These are phyloP conservation scores for Eospalax fontanierii DNA, from an alignment of 2,797 vertebrate genomes.

Conservation along the genomic window DNA sequence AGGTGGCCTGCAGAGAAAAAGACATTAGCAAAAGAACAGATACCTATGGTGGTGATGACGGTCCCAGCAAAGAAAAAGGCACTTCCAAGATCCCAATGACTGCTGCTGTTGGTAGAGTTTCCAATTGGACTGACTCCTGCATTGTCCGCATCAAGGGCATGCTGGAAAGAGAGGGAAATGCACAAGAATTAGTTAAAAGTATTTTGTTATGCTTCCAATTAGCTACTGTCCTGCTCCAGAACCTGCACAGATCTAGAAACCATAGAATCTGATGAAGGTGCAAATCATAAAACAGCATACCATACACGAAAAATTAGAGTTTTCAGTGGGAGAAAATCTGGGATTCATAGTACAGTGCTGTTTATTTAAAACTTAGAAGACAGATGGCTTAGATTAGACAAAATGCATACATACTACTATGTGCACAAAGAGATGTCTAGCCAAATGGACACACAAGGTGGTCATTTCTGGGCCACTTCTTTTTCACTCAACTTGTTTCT, in stretches of 20 bases:
- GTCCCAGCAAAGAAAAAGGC: slow-evolving; percentile 99
- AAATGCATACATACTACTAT: not conserved
- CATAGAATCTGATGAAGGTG: not conserved
- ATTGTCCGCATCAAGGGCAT: slow-evolving; percentile 95
- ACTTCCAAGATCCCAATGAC: slow-evolving; percentile 98
- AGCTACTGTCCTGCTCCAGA: not conserved
- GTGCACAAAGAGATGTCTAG: not conserved
- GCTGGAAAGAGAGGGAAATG: slow-evolving; percentile 90
- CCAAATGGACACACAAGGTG: not conserved
- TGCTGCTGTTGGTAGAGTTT: slow-evolving; percentile 95
- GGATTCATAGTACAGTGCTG: no score
- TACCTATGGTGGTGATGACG: slow-evolving; percentile 99
- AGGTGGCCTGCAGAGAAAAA: not conserved
- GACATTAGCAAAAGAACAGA: slow-evolving; percentile 21
- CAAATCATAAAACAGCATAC: not conserved
- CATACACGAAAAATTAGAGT: not conserved
- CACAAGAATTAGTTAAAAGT: not conserved
- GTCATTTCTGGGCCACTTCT: not conserved
- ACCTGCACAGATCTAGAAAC: not conserved
- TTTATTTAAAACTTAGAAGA: not conserved
- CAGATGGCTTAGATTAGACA: not conserved
- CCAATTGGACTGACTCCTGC: slow-evolving; percentile 97
- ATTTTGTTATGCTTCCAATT: not conserved
- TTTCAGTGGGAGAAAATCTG: not conserved
- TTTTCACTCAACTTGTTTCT: not conserved